Percentiles rank a stretch among this genome's conserved stretches.
Conservation (phyloP, 2,797 vertebrate genomes). For the Sphaeramia orbicularis region DNA sequence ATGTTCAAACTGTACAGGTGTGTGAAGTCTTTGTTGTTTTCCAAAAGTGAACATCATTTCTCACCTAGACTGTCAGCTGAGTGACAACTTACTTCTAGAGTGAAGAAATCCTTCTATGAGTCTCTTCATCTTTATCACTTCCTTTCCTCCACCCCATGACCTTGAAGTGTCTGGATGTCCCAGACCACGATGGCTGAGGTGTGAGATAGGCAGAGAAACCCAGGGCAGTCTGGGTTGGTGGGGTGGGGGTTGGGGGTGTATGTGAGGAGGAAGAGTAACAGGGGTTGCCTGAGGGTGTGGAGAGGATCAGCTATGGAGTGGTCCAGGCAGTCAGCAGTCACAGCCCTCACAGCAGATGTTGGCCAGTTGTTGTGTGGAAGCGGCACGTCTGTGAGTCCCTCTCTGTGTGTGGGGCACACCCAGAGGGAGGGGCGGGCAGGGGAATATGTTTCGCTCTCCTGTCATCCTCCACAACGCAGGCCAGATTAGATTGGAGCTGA, state of each 20-base stretch:
- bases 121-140: conserved; percentile 6
- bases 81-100: conserved; percentile 2
- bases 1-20: neutral
- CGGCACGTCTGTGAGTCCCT: conserved; percentile 63
- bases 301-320: conserved; percentile 42
- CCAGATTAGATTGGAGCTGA: conserved; percentile 88
- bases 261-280: conserved; percentile 45
- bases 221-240: conserved; percentile 40
- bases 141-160: conserved; percentile 32
- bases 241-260: conserved; percentile 40
- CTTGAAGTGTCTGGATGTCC: conserved; percentile 58
- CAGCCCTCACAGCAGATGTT: conserved; percentile 82
- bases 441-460: conserved; percentile 79
- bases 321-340: conserved; percentile 40
- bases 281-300: conserved; percentile 61
- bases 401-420: conserved; percentile 71
- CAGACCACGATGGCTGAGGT: conserved; percentile 60
- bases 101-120: conserved; percentile 9
- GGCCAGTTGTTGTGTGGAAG: conserved; percentile 80
- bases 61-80: neutral
- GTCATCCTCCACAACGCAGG: conserved; percentile 83
- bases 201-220: conserved; percentile 65
- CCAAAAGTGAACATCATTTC: too few relatives aligned
- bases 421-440: conserved; percentile 74
- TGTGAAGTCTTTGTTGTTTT: too few relatives aligned